Evolutionary conservation across 2,113 vertebrate genomes (phyloP).

Genomic region (Catagonus wagneri): DNA sequence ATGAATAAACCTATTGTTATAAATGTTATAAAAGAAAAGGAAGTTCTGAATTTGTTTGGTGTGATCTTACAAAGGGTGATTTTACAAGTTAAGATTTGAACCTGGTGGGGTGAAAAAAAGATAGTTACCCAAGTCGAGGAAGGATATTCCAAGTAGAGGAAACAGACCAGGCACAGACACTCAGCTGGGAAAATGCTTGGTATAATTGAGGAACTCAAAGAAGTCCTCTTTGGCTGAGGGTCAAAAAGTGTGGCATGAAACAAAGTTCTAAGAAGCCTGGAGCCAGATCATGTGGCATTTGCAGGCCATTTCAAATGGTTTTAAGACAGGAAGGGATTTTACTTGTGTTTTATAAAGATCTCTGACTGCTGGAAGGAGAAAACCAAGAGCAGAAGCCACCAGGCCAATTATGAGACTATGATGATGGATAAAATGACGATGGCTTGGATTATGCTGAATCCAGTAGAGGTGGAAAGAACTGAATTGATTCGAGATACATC

Average conservation of each 20-base stretch:
- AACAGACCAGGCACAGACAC: neutral
- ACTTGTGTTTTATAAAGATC: neutral
- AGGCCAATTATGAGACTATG: neutral
- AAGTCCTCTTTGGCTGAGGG: neutral
- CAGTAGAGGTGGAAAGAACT: neutral
- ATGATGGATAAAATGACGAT: neutral
- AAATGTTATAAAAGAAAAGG: conserved; percentile 21
- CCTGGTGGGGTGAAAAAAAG: neutral
- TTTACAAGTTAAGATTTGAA: neutral
- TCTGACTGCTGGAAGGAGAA: neutral
- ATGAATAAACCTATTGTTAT: neutral
- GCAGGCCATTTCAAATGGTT: neutral
- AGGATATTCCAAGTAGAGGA: neutral
- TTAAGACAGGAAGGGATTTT: neutral
- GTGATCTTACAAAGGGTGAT: neutral
- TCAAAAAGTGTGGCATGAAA: neutral
- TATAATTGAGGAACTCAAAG: neutral
- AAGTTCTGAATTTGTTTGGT: conserved; percentile 10
- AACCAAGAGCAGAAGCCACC: neutral
- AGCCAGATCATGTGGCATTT: neutral
- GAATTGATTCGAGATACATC: neutral
- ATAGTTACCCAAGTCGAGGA: neutral
- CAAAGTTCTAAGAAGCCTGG: neutral
- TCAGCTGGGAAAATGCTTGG: neutral
- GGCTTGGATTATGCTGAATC: neutral